Conservation (phyloP, 2,113 vertebrate genomes). For the Gallinago paraguaiae region DNA sequence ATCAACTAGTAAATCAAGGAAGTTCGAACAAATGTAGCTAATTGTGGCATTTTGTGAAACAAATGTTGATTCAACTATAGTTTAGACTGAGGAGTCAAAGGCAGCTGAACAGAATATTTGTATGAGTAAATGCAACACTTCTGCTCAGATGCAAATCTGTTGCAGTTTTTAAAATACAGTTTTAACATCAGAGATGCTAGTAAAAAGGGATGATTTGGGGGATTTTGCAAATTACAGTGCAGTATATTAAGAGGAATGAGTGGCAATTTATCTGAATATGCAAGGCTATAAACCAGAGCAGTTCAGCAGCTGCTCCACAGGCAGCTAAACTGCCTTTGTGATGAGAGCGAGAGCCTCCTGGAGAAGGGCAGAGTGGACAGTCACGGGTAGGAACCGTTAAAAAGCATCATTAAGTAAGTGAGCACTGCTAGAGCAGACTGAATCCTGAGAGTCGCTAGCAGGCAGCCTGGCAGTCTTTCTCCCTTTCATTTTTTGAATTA, state of each 20-base stretch:
- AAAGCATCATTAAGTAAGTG: slow-evolving; percentile 1
- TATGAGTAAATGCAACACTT: background rate
- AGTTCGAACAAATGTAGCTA: slow-evolving; percentile 7
- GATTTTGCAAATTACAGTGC: slow-evolving; percentile 33
- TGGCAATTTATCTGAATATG: slow-evolving; percentile 51
- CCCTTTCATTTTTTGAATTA: background rate
- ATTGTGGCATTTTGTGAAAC: background rate
- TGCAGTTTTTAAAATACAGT: background rate
- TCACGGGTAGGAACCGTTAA: background rate
- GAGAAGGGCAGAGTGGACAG: slow-evolving; percentile 2
- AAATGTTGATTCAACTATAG: background rate
- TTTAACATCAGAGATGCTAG: background rate
- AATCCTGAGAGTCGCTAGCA: background rate
- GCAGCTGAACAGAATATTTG: background rate
- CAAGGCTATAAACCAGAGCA: background rate
- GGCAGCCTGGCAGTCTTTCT: background rate
- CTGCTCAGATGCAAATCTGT: background rate
- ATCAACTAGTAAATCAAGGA: background rate
- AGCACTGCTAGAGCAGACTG: background rate
- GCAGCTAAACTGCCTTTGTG: slow-evolving; percentile 32
- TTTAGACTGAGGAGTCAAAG: background rate
- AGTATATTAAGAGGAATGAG: slow-evolving; percentile 41
- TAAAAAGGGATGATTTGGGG: background rate
- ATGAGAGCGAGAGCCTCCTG: background rate
- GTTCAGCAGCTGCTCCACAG: slow-evolving; percentile 52